Evolutionary conservation across 2,113 vertebrate species (phyloP).

Genomic region (Scomber colias): DNA sequence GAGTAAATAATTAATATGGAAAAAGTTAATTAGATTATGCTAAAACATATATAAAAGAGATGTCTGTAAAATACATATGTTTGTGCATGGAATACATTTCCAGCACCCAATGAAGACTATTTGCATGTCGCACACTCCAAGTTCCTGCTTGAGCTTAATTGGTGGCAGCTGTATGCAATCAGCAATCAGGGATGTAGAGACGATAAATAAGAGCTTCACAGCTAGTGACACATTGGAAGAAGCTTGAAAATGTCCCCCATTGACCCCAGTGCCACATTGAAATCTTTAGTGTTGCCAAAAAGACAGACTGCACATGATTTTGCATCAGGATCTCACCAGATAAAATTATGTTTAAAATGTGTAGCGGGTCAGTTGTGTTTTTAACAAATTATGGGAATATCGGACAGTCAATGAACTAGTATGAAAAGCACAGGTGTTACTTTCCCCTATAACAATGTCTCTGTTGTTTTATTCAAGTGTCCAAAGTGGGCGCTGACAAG

Average conservation of each 20-base stretch:
- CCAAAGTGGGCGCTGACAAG: no score
- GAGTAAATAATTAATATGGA: constrained; percentile 15
- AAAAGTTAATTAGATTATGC: constrained; percentile 6
- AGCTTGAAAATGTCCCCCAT: constrained; percentile 36
- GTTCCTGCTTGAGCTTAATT: constrained; percentile 60
- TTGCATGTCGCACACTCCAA: constrained; percentile 28
- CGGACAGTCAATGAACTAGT: no score
- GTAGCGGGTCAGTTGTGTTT: constrained; percentile 19
- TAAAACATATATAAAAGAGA: constrained; percentile 1
- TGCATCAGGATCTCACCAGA: not conserved
- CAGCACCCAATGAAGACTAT: not conserved
- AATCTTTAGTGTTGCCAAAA: constrained; percentile 14
- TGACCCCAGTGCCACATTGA: constrained; percentile 43
- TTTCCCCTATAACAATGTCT: no score
- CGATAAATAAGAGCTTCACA: constrained; percentile 62
- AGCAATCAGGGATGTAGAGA: constrained; percentile 70
- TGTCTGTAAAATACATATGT: not conserved
- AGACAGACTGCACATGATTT: not conserved
- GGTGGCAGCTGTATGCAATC: constrained; percentile 76
- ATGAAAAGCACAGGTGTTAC: no score
- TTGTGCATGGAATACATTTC: not conserved
- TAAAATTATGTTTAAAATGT: constrained; percentile 21
- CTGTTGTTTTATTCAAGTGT: no score
- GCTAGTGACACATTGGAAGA: constrained; percentile 21
- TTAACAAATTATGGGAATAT: not conserved